Conservation (phyloP, 2,797 vertebrate species). For the Propithecus perrieri region DNA sequence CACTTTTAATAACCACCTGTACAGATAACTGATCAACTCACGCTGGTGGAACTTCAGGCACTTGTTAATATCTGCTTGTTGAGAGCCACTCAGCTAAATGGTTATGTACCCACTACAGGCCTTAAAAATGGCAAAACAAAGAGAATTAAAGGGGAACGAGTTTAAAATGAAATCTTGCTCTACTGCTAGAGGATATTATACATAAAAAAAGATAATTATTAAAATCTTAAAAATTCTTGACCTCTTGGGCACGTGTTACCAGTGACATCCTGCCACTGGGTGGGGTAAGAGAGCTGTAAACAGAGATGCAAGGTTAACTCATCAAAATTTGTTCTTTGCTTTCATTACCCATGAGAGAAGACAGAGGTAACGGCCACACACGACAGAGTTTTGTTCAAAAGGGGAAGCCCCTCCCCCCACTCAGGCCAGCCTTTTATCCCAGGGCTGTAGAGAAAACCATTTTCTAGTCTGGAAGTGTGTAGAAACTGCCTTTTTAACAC, state of each 20-base stretch:
- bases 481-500: not conserved
- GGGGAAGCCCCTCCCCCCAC: too few species aligned
- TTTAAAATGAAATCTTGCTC: slow-evolving; percentile 29
- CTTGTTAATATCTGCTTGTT: not conserved
- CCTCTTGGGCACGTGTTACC: slow-evolving; percentile 30
- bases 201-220: slow-evolving; percentile 58
- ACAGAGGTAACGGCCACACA: not conserved
- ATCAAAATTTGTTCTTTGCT: slow-evolving; percentile 46
- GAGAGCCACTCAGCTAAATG: not conserved
- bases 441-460: not conserved
- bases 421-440: not conserved
- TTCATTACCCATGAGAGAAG: not conserved
- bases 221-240: not conserved
- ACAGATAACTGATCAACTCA: not conserved
- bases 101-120: not conserved
- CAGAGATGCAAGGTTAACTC: slow-evolving; percentile 58
- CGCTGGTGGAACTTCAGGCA: not conserved
- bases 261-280: slow-evolving; percentile 93
- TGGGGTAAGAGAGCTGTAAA: slow-evolving; percentile 94
- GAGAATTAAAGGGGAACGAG: slow-evolving; percentile 7
- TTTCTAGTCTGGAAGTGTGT: not conserved
- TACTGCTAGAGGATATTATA: slow-evolving; percentile 12
- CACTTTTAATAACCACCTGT: slow-evolving; percentile 54
- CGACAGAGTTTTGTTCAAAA: slow-evolving; percentile 1
- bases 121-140: not conserved